phyloP scores from a whole-genome alignment of 2,888 invertebrate species.

The Ichneumoninae sp. region DNA sequence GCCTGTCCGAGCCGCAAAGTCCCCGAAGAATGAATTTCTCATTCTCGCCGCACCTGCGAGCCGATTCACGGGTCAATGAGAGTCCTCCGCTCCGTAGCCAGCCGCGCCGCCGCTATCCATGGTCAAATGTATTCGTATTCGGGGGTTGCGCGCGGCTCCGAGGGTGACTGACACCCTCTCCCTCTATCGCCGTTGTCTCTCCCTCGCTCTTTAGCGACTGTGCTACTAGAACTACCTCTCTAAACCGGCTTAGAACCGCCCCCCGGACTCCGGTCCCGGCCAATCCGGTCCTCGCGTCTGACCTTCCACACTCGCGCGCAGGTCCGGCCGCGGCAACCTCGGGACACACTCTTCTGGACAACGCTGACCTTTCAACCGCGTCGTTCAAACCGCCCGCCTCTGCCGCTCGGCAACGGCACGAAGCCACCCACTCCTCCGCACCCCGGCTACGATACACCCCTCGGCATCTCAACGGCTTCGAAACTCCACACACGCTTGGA shows the following conservation, averaged over 20 bases:
- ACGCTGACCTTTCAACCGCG: slow-evolving; percentile 64
- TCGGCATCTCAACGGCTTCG: background rate
- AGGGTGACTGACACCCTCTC: slow-evolving; percentile 37
- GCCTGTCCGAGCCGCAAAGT: slow-evolving; percentile 34
- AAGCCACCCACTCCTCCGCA: background rate
- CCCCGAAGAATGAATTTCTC: slow-evolving; percentile 51
- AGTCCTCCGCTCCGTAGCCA: slow-evolving; percentile 52
- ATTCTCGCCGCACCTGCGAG: slow-evolving; percentile 60
- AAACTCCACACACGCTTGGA: background rate
- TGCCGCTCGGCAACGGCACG: slow-evolving; percentile 52
- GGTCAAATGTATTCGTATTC: slow-evolving; percentile 61
- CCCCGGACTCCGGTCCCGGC: slow-evolving; percentile 78
- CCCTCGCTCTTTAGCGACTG: background rate
- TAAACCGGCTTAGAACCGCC: slow-evolving; percentile 83
- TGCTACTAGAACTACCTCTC: slow-evolving; percentile 74
- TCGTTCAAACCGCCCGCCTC: slow-evolving; percentile 50
- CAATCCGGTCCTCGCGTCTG: slow-evolving; percentile 79
- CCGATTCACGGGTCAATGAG: slow-evolving; percentile 61
- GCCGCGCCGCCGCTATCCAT: slow-evolving; percentile 27
- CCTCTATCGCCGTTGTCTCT: slow-evolving; percentile 38
- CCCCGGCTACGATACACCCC: background rate
- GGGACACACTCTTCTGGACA: slow-evolving; percentile 63
- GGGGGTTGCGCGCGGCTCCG: slow-evolving; percentile 57
- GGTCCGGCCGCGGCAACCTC: slow-evolving; percentile 72
- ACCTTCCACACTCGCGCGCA: slow-evolving; percentile 79